Evolutionary conservation across 2,797 vertebrate species (phyloP).

Genomic region (Danio albolineatus): DNA sequence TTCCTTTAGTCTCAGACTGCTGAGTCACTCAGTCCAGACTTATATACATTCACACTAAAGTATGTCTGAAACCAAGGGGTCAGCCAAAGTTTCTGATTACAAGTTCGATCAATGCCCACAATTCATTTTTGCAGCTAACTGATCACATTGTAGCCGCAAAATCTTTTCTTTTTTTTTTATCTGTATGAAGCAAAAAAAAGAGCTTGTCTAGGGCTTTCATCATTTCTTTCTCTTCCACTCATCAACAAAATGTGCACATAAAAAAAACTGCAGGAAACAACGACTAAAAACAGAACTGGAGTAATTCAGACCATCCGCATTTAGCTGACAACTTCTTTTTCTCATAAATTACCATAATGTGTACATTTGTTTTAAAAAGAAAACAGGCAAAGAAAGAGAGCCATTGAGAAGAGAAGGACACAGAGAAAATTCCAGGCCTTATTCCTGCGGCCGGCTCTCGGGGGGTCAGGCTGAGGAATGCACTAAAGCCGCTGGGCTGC

Average conservation of each 20-base stretch:
- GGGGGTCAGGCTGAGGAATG: slow-evolving; percentile 38
- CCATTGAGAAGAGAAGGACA: slow-evolving; percentile 2
- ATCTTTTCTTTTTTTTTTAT: not conserved
- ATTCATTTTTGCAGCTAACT: slow-evolving; percentile 10
- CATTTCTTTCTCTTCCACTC: slow-evolving; percentile 17
- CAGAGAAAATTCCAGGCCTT: slow-evolving; percentile 20
- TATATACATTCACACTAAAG: not conserved
- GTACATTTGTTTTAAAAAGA: slow-evolving; percentile 17
- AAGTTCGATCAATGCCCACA: slow-evolving; percentile 13
- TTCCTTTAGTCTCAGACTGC: not conserved
- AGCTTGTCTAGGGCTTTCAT: not conserved
- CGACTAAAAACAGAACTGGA: not conserved
- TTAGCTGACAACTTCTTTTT: not conserved
- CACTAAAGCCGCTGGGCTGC: slow-evolving; percentile 24
- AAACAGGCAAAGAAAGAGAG: slow-evolving; percentile 31
- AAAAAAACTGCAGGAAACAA: not conserved
- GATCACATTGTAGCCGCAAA: not conserved
- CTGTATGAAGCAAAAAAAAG: not conserved
- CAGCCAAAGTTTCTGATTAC: slow-evolving; percentile 10
- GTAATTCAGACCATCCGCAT: slow-evolving; percentile 3
- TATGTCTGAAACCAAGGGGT: not conserved
- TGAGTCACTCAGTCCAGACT: slow-evolving; percentile 6
- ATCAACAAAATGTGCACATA: not conserved
- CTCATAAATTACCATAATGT: slow-evolving; percentile 14
- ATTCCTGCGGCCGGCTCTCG: slow-evolving; percentile 36